These are phyloP conservation scores for Oostethus manadensis DNA, from an alignment of 2,113 vertebrate species.

Conservation along the genomic window DNA sequence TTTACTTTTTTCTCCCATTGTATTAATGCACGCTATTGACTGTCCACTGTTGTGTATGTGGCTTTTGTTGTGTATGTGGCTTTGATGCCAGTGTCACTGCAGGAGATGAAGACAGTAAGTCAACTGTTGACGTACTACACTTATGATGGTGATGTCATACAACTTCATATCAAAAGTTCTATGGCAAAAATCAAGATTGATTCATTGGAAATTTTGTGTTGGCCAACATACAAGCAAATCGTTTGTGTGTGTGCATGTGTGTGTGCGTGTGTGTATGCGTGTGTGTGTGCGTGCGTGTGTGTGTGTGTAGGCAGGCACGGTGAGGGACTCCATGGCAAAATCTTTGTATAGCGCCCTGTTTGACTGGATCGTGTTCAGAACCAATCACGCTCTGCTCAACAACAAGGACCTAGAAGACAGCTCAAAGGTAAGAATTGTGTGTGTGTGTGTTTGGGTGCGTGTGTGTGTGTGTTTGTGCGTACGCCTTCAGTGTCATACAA, in stretches of 20 bases:
- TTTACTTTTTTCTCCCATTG: too few species aligned
- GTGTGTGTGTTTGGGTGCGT: slow-evolving; percentile 6
- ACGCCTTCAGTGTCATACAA: too few species aligned
- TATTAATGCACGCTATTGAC: too few species aligned
- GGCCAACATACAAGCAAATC: not conserved
- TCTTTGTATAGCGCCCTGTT: slow-evolving; percentile 91
- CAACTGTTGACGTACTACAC: too few species aligned
- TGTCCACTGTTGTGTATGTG: too few species aligned
- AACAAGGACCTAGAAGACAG: slow-evolving; percentile 87
- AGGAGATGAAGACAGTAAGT: too few species aligned
- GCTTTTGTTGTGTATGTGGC: too few species aligned
- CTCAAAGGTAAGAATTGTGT: slow-evolving; percentile 77
- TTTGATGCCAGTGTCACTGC: too few species aligned
- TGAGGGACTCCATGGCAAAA: slow-evolving; percentile 96
- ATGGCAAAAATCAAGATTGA: not conserved
- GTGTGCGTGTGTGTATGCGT: too few species aligned
- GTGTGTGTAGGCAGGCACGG: slow-evolving; percentile 81
- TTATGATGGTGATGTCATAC: too few species aligned
- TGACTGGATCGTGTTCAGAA: slow-evolving; percentile 97
- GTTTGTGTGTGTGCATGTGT: not conserved
- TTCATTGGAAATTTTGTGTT: not conserved
- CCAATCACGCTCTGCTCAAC: slow-evolving; percentile 92
- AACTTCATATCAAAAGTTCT: too few species aligned
- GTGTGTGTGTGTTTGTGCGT: too few species aligned
- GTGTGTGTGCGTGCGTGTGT: slow-evolving; percentile 14